phyloP scores from a whole-genome alignment of 2,888 invertebrate genomes.

The Leptinotarsa juncta region DNA sequence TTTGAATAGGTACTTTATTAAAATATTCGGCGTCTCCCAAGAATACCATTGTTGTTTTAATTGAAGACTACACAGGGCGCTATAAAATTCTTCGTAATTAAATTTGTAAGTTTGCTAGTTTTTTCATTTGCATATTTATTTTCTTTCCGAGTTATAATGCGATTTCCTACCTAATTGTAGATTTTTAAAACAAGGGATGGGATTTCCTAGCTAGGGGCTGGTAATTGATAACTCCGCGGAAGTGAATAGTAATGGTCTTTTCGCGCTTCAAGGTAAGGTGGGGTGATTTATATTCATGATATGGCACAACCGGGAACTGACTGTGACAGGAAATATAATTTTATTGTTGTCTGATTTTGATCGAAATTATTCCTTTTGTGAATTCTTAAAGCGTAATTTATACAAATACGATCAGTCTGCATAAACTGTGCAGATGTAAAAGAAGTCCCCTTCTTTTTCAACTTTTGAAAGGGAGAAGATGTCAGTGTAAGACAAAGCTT shows the following conservation, averaged over 20 bases:
- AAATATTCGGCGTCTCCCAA: slow-evolving; percentile 59
- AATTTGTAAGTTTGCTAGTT: slow-evolving; percentile 54
- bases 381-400: too few species aligned
- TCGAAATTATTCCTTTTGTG: background rate
- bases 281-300: slow-evolving; percentile 40
- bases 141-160: slow-evolving; percentile 45
- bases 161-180: slow-evolving; percentile 45
- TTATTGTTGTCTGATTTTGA: background rate
- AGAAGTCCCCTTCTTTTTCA: too few species aligned
- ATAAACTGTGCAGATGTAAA: too few species aligned
- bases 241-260: slow-evolving; percentile 36
- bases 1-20: slow-evolving; percentile 54
- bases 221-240: slow-evolving; percentile 44
- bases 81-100: slow-evolving; percentile 57
- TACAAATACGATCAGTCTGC: too few species aligned
- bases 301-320: slow-evolving; percentile 20
- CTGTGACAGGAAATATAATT: slow-evolving; percentile 9
- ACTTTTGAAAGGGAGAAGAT: too few species aligned
- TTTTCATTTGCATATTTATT: slow-evolving; percentile 50
- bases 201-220: slow-evolving; percentile 41
- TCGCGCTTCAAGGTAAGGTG: slow-evolving; percentile 32
- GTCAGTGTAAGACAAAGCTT: too few species aligned
- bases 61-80: slow-evolving; percentile 56
- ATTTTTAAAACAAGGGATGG: slow-evolving; percentile 46
- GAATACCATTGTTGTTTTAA: slow-evolving; percentile 62